Evolutionary conservation across 1,140 invertebrate genomes (phyloP), one percentile per base, ranked within the genome.

Genomic region (Brachionus calyciflorus): DNA sequence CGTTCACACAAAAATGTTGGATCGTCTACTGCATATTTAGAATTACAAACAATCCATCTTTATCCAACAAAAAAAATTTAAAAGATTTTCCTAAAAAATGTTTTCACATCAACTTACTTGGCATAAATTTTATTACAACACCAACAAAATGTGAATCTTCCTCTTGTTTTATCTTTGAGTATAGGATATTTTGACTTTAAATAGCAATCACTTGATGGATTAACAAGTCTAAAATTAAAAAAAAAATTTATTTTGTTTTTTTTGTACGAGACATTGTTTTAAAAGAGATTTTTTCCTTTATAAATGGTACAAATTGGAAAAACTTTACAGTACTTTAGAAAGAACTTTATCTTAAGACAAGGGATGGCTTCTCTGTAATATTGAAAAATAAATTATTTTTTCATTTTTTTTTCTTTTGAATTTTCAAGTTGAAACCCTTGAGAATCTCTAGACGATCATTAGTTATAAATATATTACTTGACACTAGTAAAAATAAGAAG

Each of bases 1-100:
- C 73, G 49, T 46, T 76, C 73, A 30, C 73, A 76, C 49, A 76
- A 57, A 46, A 76, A 76, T 12, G 49, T 55, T n/a, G 73, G 73
- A 60, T 76, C 73, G 48, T 76, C 73, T 5, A 55, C 49, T 3
- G 49, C 49, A 30, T 55, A 76, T 33, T 55, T 44, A 28, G 73
- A 76, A 48, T 60, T 46, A 19, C 73, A 55, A 28, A 76, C 30
- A 40, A 76, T 26, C 73, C 73, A 76, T 57, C 65, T 70, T 30
- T 51, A n/a, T 14, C 3, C 4, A 19, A 26, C 10, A 2, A 44
- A n/a, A 21, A 46, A 28, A 30, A 1, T 30, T 9, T 17, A 46
- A 2, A 44, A 19, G n/a, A 10, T 33, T 19, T 4, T 33, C 3
- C 7, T 3, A 40, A 65, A 17, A 19, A 17, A 24, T 7, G 21